Percentiles rank a stretch among this genome's conserved stretches.
phyloP scores from a whole-genome alignment of 2,888 invertebrate species.

The Drosophila demipolita region DNA sequence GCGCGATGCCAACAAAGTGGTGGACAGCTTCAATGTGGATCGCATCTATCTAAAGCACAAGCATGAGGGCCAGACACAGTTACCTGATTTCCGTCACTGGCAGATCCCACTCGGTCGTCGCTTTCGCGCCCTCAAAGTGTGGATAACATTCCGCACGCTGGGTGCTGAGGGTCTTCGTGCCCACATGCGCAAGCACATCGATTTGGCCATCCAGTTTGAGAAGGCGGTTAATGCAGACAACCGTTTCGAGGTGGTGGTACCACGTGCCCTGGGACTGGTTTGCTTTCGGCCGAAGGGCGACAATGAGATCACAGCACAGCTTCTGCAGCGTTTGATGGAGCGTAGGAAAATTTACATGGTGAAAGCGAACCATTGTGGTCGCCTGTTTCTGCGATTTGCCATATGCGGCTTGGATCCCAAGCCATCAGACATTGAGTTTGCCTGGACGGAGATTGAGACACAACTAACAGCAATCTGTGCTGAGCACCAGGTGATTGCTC shows the following conservation, averaged over 20 bases:
- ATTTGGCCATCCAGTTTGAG: conserved; percentile 92
- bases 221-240: conserved; percentile 89
- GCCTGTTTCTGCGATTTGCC: conserved; percentile 92
- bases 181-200: conserved; percentile 91
- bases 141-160: conserved; percentile 94
- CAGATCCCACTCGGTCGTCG: conserved; percentile 93
- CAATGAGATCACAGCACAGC: conserved; percentile 88
- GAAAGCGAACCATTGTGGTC: conserved; percentile 89
- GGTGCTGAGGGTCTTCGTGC: conserved; percentile 92
- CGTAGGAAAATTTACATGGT: conserved; percentile 93
- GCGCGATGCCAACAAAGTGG: conserved; percentile 91
- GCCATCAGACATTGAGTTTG: conserved; percentile 90
- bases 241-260: conserved; percentile 92
- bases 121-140: conserved; percentile 96
- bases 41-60: conserved; percentile 94
- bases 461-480: conserved; percentile 85
- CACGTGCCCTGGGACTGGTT: conserved; percentile 92
- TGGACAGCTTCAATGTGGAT: conserved; percentile 95
- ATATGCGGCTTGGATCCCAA: conserved; percentile 91
- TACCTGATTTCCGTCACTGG: conserved; percentile 90
- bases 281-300: conserved; percentile 94
- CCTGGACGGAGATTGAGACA: conserved; percentile 89
- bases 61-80: conserved; percentile 87
- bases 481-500: conserved; percentile 34
- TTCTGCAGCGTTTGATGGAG: conserved; percentile 90